phyloP scores from a whole-genome alignment of 64 coral and sea anemone species.

The Pocillopora damicornis region DNA sequence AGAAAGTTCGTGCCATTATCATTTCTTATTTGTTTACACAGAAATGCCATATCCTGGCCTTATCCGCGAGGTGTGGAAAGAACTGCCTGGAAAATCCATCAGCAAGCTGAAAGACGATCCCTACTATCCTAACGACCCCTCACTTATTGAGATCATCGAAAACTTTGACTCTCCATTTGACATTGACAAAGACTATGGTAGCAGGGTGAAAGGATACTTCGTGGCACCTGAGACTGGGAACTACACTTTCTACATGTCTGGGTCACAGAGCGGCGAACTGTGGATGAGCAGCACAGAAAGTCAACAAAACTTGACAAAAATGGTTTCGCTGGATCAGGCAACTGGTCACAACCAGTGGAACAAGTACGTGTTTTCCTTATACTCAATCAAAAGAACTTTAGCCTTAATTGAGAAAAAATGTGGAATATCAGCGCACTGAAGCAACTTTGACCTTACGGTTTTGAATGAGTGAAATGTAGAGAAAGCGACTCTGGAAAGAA shows the following conservation, averaged over 20 bases:
- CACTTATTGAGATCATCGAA: conserved; percentile 96
- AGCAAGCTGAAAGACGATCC: conserved; percentile 82
- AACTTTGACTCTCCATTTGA: conserved; percentile 98
- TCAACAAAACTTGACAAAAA: conserved; percentile 72
- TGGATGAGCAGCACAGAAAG: conserved; percentile 80
- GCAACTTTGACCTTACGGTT: no score
- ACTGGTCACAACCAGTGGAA: conserved; percentile 98
- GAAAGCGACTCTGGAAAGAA: no score
- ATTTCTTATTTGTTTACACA: not conserved
- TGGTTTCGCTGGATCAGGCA: conserved; percentile 69
- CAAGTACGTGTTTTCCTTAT: conserved; percentile 53
- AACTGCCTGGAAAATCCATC: conserved; percentile 66
- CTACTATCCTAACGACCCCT: conserved; percentile 97
- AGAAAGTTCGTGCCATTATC: no score
- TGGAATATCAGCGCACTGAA: no score
- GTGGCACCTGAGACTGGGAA: conserved; percentile 95
- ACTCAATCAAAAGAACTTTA: no score
- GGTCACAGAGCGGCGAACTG: conserved; percentile 81
- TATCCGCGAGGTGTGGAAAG: conserved; percentile 96
- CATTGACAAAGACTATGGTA: conserved; percentile 93
- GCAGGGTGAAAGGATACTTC: conserved; percentile 93
- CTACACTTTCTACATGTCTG: conserved; percentile 97
- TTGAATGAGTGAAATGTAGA: no score
- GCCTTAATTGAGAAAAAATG: no score
- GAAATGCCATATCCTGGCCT: conserved; percentile 98